These are phyloP conservation scores for Trichacis sp. DNA, from an alignment of 2,888 invertebrate genomes.

Conservation along the genomic window DNA sequence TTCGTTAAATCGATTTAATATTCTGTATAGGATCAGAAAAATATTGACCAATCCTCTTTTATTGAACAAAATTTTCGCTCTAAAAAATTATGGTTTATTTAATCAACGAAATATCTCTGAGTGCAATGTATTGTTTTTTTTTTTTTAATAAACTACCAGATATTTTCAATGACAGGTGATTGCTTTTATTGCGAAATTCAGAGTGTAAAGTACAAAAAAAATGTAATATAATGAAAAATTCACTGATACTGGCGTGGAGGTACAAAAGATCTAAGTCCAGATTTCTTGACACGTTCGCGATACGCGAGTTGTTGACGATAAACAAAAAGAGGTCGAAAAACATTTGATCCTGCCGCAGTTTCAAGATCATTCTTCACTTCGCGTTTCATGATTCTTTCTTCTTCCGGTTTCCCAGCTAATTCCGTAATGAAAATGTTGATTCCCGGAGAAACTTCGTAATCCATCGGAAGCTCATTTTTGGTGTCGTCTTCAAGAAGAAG, in stretches of 20 bases:
- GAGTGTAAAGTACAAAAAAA: too few relatives aligned
- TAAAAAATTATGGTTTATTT: too few relatives aligned
- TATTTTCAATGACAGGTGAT: too few relatives aligned
- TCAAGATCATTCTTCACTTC: conserved; percentile 51
- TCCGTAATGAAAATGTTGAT: background rate
- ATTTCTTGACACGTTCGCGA: conserved; percentile 57
- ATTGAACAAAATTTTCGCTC: too few relatives aligned
- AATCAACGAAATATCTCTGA: too few relatives aligned
- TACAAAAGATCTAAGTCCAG: conserved; percentile 34
- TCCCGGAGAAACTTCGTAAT: background rate
- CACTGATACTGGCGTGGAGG: conserved; percentile 2
- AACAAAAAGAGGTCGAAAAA: conserved; percentile 63
- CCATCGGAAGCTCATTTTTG: background rate
- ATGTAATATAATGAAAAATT: too few relatives aligned
- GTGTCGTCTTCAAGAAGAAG: background rate
- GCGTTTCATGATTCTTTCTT: conserved; percentile 1
- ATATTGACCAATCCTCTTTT: too few relatives aligned
- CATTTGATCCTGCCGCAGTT: conserved; percentile 62
- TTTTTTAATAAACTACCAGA: too few relatives aligned
- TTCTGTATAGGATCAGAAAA: too few relatives aligned
- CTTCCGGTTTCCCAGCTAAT: background rate
- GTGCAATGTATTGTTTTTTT: too few relatives aligned
- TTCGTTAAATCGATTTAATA: too few relatives aligned
- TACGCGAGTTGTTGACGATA: conserved; percentile 64
- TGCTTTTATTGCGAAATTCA: too few relatives aligned